Base-by-base conservation (phyloP, 2,888 invertebrate genomes). In the Rhynchonema sp. region DNA sequence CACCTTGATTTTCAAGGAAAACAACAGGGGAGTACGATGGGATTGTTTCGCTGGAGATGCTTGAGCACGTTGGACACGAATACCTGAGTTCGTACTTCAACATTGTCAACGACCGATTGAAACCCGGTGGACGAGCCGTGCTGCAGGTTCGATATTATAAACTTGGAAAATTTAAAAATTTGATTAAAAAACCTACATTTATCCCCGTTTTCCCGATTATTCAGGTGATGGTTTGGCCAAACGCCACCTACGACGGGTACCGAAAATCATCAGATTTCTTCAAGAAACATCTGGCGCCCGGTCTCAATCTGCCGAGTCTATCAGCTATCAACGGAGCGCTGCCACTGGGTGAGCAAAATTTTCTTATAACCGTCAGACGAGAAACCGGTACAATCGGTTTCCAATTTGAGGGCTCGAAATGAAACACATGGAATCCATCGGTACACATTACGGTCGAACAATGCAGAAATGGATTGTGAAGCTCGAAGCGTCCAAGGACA, bases 221-320 rank as follows among this genome's bases (percentile, higher is more conserved):
- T 52, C 25, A 55, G 55, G 55, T 55, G 23, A 55, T 55, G 55
- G 26, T 27, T 2, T 55, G 55, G 55, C 55, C 55, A 29, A 20
- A 23, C 20, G 55, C 27, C 20, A 55, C 55, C 2, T 55, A 55
- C 55, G 55, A 55, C 20, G 27, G 13, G 22, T 55, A 55, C 29
- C 3, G 55, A 23, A 13, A 3, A 3, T 3, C 6, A 26, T 55
- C 55, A 25, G 55, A 55, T 23, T 55, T 55, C 55, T 55, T 55
- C 55, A 55, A 55, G n/a, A 55, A 55, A n/a, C 55, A 55, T 27
- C 55, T 55, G 55, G 25, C 55, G 20, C 55, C 55, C 13, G 55
- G 55, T 55, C 55, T 55, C 2, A 55, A 55, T 23, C 29, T 55
- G 29, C 55, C 55, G 20, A 28, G 28, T 17, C 25, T 55, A 13